Conservation (phyloP, 2,888 invertebrate genomes). For the Creontiades dilutus region DNA sequence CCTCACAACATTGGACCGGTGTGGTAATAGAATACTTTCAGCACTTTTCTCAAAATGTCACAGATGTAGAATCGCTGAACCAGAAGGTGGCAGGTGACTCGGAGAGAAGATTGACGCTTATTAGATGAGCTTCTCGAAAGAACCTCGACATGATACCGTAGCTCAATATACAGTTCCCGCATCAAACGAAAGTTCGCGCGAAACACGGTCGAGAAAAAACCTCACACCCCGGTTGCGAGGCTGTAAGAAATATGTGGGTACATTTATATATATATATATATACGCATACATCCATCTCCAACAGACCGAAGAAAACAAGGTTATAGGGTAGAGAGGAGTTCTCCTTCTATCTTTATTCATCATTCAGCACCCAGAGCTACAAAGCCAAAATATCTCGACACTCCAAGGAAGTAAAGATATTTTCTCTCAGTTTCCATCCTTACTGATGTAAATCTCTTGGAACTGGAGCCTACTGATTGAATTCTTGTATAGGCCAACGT, state of each 20-base stretch:
- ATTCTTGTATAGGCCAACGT: background rate
- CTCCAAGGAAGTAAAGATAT: constrained; percentile 6
- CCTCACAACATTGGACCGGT: background rate
- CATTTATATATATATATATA: constrained; percentile 23
- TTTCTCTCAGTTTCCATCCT: background rate
- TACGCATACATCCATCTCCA: constrained; percentile 12
- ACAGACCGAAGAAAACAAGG: constrained; percentile 37
- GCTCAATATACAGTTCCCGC: constrained; percentile 1
- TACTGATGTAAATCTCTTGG: background rate
- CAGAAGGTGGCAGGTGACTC: background rate
- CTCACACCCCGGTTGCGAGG: background rate
- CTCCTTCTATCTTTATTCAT: constrained; percentile 50
- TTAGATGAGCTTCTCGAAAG: constrained; percentile 6
- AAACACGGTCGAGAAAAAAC: background rate
- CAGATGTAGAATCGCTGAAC: background rate
- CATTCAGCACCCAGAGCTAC: constrained; percentile 28
- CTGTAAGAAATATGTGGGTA: background rate
- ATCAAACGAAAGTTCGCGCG: background rate
- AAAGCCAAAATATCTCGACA: constrained; percentile 3
- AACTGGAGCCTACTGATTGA: constrained; percentile 1
- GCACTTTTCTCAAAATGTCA: background rate
- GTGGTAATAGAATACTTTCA: background rate
- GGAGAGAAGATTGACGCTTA: background rate
- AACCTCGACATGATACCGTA: background rate
- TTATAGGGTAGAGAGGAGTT: background rate